phyloP scores from a whole-genome alignment of 2,113 vertebrate species.

The Lepisosteus osseus region DNA sequence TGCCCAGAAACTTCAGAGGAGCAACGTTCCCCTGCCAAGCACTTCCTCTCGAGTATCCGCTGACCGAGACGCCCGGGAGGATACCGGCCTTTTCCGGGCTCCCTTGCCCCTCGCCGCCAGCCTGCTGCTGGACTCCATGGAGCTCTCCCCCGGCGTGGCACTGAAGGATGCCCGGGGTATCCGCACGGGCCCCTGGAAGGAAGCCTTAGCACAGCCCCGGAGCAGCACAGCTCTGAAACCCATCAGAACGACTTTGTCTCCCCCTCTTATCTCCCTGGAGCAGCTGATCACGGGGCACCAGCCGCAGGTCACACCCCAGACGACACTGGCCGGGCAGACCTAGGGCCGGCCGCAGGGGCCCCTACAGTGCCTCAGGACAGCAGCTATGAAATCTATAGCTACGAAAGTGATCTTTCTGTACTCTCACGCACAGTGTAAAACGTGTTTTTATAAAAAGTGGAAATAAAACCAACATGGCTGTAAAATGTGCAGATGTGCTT shows the following conservation, averaged over 20 bases:
- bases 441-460: no score
- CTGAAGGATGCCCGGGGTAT: constrained; percentile 24
- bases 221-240: constrained; percentile 20
- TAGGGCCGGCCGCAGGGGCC: no score
- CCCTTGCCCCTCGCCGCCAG: constrained; percentile 10
- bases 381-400: no score
- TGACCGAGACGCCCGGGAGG: not conserved
- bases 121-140: constrained; percentile 43
- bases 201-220: not conserved
- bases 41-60: not conserved
- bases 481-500: no score
- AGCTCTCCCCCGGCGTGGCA: constrained; percentile 57
- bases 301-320: constrained; percentile 26
- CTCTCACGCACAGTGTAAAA: no score
- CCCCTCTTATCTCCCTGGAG: constrained; percentile 29
- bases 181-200: not conserved
- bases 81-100: not conserved
- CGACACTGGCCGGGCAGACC: not conserved
- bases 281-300: constrained; percentile 21
- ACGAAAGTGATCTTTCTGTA: no score
- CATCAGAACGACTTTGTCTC: constrained; percentile 21
- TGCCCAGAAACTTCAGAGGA: constrained; percentile 6
- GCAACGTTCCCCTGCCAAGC: not conserved
- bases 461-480: no score
- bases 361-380: no score